Conservation (phyloP, 1,140 invertebrate genomes). For the Adelges cooleyi region DNA sequence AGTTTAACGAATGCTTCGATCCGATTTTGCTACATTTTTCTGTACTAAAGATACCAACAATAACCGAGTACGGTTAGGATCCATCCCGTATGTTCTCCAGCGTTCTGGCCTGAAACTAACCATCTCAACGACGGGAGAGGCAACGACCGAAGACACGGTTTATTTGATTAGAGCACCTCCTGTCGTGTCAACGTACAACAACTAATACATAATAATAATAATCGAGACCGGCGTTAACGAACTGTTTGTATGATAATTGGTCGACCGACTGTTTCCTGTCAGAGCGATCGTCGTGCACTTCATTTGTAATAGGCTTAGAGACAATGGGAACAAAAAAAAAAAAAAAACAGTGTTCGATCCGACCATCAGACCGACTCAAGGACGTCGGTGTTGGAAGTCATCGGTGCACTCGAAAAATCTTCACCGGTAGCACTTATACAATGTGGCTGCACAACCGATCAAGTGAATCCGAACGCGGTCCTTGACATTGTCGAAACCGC, state of each 20-base stretch:
- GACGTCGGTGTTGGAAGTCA: background rate
- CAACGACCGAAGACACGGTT: too few species aligned
- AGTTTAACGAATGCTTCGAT: too few species aligned
- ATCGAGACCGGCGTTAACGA: background rate
- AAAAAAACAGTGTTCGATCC: background rate
- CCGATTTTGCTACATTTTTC: too few species aligned
- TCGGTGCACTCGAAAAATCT: background rate
- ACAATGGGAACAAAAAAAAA: background rate
- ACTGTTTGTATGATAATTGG: background rate
- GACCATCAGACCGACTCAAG: background rate
- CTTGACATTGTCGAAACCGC: constrained; percentile 12
- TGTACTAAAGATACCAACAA: too few species aligned
- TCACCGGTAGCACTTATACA: background rate
- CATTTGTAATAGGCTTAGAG: background rate
- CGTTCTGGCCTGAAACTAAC: too few species aligned
- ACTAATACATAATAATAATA: too few species aligned
- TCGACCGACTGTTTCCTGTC: background rate
- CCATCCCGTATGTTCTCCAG: too few species aligned
- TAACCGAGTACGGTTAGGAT: too few species aligned
- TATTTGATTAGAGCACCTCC: too few species aligned
- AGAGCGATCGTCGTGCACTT: background rate
- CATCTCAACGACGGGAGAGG: too few species aligned
- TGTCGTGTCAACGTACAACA: too few species aligned
- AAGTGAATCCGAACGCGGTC: constrained; percentile 14
- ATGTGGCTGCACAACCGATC: background rate